Percentiles rank a stretch among this genome's conserved stretches.
Evolutionary conservation across 2,888 invertebrate species (phyloP).

Genomic region (Sylvicola cinctus): DNA sequence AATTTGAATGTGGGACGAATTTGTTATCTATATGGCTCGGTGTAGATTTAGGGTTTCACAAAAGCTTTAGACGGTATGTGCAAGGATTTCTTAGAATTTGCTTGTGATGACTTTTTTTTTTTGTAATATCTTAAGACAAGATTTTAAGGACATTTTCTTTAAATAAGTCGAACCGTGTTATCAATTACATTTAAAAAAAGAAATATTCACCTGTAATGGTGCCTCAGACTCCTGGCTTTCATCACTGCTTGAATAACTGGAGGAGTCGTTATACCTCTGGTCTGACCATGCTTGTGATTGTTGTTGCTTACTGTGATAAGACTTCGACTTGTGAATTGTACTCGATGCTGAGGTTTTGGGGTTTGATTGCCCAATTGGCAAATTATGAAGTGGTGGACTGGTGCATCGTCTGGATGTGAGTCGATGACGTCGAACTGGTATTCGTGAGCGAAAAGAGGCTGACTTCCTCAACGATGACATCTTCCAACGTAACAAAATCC

Average conservation of each 20-base stretch:
- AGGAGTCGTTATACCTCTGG: slow-evolving; percentile 11
- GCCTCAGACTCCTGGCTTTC: slow-evolving; percentile 15
- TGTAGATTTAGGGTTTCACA: too few species aligned
- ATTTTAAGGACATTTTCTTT: too few species aligned
- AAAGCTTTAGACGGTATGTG: too few species aligned
- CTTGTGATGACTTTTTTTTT: too few species aligned
- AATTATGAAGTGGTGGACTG: slow-evolving; percentile 10
- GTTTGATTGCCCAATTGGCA: slow-evolving; percentile 4
- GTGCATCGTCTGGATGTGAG: slow-evolving; percentile 12
- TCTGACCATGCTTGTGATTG: slow-evolving; percentile 4
- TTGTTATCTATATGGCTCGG: too few species aligned
- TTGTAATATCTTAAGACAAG: too few species aligned
- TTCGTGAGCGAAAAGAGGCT: slow-evolving; percentile 16
- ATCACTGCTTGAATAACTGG: slow-evolving; percentile 15
- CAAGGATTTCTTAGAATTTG: too few species aligned
- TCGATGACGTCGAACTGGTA: slow-evolving; percentile 13
- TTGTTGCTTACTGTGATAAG: slow-evolving; percentile 1
- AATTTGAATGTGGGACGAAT: too few species aligned
- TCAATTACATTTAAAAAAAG: too few species aligned
- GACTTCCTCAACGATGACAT: slow-evolving; percentile 17
- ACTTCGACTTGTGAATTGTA: slow-evolving; percentile 2
- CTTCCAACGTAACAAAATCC: too few species aligned
- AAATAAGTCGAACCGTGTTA: too few species aligned
- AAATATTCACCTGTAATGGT: slow-evolving; percentile 12
- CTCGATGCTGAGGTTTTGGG: neutral